Evolutionary conservation across 2,797 vertebrate species (phyloP).

Genomic region (Podargus strigoides): DNA sequence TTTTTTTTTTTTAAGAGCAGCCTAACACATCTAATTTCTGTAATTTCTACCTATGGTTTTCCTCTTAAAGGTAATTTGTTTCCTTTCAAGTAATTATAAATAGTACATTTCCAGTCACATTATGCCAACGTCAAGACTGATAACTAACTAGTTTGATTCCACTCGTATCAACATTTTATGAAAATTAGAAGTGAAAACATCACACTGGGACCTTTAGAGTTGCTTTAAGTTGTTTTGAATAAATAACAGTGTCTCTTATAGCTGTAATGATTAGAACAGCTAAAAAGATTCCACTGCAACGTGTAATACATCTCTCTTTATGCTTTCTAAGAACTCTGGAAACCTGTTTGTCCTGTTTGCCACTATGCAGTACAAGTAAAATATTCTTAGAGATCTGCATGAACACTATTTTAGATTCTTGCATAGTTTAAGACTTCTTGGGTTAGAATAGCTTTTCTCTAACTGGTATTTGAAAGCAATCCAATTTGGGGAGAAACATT

Average conservation of each 20-base stretch:
- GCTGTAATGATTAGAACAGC: constrained; percentile 60
- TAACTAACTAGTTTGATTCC: constrained; percentile 74
- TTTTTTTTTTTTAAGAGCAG: constrained; percentile 57
- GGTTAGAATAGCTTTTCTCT: neutral
- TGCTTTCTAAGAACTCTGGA: neutral
- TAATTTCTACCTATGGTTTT: constrained; percentile 80
- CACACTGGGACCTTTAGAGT: constrained; percentile 68
- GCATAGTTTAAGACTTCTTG: neutral
- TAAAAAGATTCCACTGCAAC: constrained; percentile 7
- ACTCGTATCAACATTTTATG: constrained; percentile 71
- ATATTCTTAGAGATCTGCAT: neutral
- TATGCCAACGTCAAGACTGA: constrained; percentile 64
- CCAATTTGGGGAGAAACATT: neutral
- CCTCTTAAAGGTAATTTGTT: constrained; percentile 80
- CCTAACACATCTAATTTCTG: constrained; percentile 73
- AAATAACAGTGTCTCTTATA: constrained; percentile 62
- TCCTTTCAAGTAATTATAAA: constrained; percentile 79
- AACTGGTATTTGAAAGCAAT: neutral
- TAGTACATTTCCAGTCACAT: constrained; percentile 74
- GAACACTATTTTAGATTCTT: neutral
- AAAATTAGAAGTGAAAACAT: constrained; percentile 74
- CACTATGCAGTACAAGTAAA: no score
- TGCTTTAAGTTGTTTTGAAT: constrained; percentile 75
- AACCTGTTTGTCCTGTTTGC: neutral
- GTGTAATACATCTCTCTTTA: neutral